Base-by-base conservation (phyloP, 2,113 vertebrate genomes). In the Proteles cristata region DNA sequence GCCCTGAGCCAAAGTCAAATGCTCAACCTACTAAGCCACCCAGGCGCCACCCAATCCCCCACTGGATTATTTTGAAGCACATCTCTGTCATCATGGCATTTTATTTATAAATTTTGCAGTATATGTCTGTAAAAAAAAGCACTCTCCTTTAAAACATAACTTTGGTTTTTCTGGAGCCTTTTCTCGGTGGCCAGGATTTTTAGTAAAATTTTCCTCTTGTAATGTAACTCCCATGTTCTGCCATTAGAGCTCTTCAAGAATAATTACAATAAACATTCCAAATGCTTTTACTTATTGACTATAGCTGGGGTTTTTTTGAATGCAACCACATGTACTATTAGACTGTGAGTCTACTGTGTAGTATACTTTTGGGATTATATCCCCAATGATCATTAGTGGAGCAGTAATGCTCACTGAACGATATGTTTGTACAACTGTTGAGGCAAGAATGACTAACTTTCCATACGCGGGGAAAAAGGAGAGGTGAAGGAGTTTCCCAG, bases 341-440 rank as follows among this genome's bases (percentile, higher is more conserved):
- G 50, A 4, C 77, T 14, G 0, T 14, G 43, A 21, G 50, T 31
- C 31, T 7, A 11, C n/a, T 4, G 28, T 1, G 0, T 10, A 3
- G 7, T 12, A 0, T 17, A 5, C 26, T 16, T 5, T 80, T 12
- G 21, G 35, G 53, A 8, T 73, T 31, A 31, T 5, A 17, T 28
- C 26, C 61, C 14, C 43, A 48, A 21, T 23, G 45, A 33, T 39
- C 33, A 7, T 28, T 50, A 2, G 19, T 9, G 2, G 31, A 39
- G 48, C 48, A 83, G 3, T 16, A 9, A 55, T 66, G 53, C 39
- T 73, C 48, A 11, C 65, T 10, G 5, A 74, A 15, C 5, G 23
- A 7, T 11, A 3, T 39, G 33, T 28, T 35, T 79, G 39, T 11
- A 73, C n/a, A 86, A 11, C 6, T 21, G 11, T 68, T 17, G 21